Percentiles rank a stretch among this genome's conserved stretches.
Evolutionary conservation across 2,797 vertebrate species (phyloP).

Genomic region (Urocyon cinereoargenteus): DNA sequence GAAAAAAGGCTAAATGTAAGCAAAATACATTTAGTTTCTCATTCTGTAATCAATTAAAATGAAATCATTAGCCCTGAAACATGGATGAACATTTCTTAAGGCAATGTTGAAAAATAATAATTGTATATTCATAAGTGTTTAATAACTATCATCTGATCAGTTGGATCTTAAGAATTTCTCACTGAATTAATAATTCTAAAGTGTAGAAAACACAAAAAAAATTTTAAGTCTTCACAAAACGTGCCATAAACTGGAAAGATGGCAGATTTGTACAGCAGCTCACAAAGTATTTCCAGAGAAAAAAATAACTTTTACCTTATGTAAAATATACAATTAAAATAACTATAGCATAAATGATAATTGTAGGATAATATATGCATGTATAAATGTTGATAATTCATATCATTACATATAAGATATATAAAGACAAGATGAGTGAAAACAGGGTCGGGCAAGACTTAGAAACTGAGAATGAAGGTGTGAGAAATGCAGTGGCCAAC

Average conservation of each 20-base stretch:
- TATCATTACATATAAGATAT: neutral
- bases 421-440: neutral
- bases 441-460: neutral
- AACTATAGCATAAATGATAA: neutral
- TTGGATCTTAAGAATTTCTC: neutral
- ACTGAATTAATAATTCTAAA: neutral
- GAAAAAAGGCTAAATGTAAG: neutral
- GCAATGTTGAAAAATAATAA: neutral
- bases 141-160: neutral
- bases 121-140: neutral
- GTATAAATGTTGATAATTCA: neutral
- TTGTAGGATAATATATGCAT: neutral
- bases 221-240: neutral
- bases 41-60: constrained; percentile 36
- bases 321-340: neutral
- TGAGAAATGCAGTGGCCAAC: neutral
- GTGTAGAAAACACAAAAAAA: neutral
- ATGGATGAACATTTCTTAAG: neutral
- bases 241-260: neutral
- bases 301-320: neutral
- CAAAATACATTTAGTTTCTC: neutral
- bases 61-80: neutral
- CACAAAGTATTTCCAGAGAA: neutral
- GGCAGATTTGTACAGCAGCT: neutral
- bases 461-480: neutral